Percentiles rank a stretch among this genome's conserved stretches.
phyloP scores from a whole-genome alignment of 2,888 invertebrate species.

The Drosophila nr. perissopoda region DNA sequence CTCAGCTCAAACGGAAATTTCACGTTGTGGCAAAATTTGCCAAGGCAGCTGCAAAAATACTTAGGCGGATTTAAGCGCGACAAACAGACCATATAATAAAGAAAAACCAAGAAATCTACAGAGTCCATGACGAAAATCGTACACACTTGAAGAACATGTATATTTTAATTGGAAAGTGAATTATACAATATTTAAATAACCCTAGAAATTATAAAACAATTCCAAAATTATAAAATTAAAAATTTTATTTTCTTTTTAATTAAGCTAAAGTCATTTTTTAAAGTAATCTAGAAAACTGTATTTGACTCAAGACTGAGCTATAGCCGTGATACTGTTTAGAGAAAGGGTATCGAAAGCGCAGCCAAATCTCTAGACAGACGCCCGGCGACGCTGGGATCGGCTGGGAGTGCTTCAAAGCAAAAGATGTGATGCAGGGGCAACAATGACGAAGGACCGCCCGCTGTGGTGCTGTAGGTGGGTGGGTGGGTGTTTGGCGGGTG shows the following conservation, averaged over 20 bases:
- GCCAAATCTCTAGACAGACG: conserved; percentile 48
- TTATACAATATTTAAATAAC: too few relatives aligned
- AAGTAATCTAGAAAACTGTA: background rate
- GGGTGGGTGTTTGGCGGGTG: background rate
- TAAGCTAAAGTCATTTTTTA: background rate
- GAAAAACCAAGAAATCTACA: conserved; percentile 18
- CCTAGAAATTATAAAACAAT: background rate
- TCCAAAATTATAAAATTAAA: background rate
- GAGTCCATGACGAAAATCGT: background rate
- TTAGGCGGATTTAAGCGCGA: conserved; percentile 78
- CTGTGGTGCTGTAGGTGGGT: conserved; percentile 42
- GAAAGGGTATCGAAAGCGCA: conserved; percentile 26
- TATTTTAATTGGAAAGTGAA: background rate
- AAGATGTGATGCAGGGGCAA: conserved; percentile 42
- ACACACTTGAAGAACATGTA: conserved; percentile 14
- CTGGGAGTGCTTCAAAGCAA: conserved; percentile 63
- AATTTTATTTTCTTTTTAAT: background rate
- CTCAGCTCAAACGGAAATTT: conserved; percentile 79
- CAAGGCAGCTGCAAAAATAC: conserved; percentile 69
- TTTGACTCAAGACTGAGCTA: background rate
- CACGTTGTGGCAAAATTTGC: conserved; percentile 66
- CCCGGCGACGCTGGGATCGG: conserved; percentile 31
- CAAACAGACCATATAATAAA: conserved; percentile 59
- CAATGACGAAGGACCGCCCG: conserved; percentile 64
- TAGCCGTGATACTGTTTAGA: background rate